phyloP scores from a whole-genome alignment of 2,797 vertebrate genomes.

The Manis javanica region DNA sequence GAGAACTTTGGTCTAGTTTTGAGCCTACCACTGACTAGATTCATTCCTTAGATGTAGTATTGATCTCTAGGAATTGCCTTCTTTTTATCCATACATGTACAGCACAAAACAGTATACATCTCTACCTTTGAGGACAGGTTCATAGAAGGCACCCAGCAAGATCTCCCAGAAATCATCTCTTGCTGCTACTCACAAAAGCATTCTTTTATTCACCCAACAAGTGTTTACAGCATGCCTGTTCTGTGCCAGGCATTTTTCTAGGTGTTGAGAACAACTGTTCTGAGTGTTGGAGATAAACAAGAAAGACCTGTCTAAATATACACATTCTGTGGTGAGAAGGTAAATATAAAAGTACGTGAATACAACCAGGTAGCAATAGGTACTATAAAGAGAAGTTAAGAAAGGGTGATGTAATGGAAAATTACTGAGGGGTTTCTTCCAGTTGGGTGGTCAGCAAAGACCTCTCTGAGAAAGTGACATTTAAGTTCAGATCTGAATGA shows the following conservation, averaged over 20 bases:
- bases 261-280: neutral
- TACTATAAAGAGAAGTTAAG: neutral
- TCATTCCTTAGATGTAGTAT: neutral
- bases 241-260: neutral
- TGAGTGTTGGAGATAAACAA: neutral
- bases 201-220: neutral
- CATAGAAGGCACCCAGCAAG: neutral
- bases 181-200: neutral
- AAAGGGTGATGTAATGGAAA: neutral
- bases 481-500: slow-evolving; percentile 24
- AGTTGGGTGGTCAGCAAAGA: neutral
- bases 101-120: neutral
- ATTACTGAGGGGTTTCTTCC: neutral
- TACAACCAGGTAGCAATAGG: neutral
- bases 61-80: neutral
- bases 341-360: neutral
- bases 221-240: neutral
- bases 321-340: neutral
- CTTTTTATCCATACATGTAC: neutral
- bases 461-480: neutral
- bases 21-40: neutral
- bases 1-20: neutral
- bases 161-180: neutral
- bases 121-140: neutral
- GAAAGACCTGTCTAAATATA: neutral